Percentiles rank a stretch among this genome's conserved stretches.
Evolutionary conservation across 2,797 vertebrate genomes (phyloP).

Genomic region (Vespertilio murinus): DNA sequence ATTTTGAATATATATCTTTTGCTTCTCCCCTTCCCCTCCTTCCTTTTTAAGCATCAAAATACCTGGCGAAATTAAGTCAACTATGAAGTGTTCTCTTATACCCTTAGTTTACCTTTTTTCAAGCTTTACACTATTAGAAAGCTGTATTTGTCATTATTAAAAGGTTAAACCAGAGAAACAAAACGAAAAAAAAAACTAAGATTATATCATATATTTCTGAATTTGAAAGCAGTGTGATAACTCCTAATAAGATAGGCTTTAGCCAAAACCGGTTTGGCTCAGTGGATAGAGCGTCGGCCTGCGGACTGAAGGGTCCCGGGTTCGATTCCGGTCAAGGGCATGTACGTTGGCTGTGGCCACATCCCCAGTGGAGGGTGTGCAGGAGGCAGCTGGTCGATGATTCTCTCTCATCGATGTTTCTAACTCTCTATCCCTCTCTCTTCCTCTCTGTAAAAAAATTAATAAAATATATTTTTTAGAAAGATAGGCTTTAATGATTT

Average conservation of each 20-base stretch:
- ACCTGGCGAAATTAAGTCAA: slow-evolving; percentile 38
- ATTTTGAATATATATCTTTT: slow-evolving; percentile 30
- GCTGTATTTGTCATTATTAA: neutral
- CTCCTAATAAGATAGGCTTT: neutral
- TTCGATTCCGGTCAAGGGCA: too few relatives aligned
- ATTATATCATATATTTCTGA: neutral
- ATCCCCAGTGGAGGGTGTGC: too few relatives aligned
- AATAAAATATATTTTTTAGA: too few relatives aligned
- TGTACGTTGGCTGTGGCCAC: too few relatives aligned
- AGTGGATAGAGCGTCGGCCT: too few relatives aligned
- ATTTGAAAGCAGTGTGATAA: neutral
- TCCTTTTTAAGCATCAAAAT: slow-evolving; percentile 36
- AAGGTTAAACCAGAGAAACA: neutral
- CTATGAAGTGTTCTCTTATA: slow-evolving; percentile 3
- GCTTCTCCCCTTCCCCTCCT: neutral
- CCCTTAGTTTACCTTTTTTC: neutral
- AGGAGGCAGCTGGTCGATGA: too few relatives aligned
- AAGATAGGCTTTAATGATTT: neutral
- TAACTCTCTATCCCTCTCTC: too few relatives aligned
- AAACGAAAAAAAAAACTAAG: neutral
- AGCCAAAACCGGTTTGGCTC: too few relatives aligned
- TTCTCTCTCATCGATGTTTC: too few relatives aligned
- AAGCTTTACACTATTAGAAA: neutral
- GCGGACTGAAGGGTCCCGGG: too few relatives aligned
- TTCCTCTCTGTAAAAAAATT: too few relatives aligned